Evolutionary conservation across 2,888 invertebrate species (phyloP).

Genomic region (Sclerodermus sp.): DNA sequence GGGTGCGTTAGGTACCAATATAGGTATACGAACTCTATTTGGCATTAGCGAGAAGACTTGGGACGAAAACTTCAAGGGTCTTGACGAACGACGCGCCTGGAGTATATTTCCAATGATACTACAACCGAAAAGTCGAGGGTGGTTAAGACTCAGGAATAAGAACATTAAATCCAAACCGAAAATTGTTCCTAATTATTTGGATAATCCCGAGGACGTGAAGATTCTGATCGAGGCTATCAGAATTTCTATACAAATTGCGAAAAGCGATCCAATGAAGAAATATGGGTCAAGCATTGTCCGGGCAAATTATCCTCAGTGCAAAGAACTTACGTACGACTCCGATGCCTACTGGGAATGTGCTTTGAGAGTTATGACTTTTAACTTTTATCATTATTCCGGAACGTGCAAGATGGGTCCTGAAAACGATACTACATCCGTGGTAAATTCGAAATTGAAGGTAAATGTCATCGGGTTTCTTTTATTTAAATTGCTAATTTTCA

Average conservation of each 20-base stretch:
- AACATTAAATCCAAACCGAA: conserved; percentile 69
- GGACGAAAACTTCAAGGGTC: conserved; percentile 61
- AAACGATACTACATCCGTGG: conserved; percentile 65
- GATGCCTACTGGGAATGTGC: conserved; percentile 73
- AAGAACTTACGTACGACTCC: conserved; percentile 63
- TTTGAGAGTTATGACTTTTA: conserved; percentile 68
- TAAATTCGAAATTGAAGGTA: conserved; percentile 63
- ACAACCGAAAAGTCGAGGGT: conserved; percentile 71
- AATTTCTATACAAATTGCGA: conserved; percentile 62
- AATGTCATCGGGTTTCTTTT: background rate
- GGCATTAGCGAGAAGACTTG: conserved; percentile 64
- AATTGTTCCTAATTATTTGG: conserved; percentile 71
- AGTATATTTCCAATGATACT: conserved; percentile 67
- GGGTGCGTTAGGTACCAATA: too few species aligned
- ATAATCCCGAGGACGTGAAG: conserved; percentile 66
- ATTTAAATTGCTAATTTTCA: background rate
- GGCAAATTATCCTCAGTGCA: conserved; percentile 57
- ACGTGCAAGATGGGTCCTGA: conserved; percentile 70
- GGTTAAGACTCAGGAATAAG: conserved; percentile 64
- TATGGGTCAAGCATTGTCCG: conserved; percentile 63
- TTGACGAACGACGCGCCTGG: conserved; percentile 62
- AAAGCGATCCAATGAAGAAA: conserved; percentile 65
- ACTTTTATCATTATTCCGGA: conserved; percentile 69
- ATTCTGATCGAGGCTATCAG: conserved; percentile 66
- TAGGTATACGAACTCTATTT: too few species aligned